Percentiles rank a stretch among this genome's conserved stretches.
phyloP scores from a whole-genome alignment of 2,113 vertebrate species.

The Fregata magnificens region DNA sequence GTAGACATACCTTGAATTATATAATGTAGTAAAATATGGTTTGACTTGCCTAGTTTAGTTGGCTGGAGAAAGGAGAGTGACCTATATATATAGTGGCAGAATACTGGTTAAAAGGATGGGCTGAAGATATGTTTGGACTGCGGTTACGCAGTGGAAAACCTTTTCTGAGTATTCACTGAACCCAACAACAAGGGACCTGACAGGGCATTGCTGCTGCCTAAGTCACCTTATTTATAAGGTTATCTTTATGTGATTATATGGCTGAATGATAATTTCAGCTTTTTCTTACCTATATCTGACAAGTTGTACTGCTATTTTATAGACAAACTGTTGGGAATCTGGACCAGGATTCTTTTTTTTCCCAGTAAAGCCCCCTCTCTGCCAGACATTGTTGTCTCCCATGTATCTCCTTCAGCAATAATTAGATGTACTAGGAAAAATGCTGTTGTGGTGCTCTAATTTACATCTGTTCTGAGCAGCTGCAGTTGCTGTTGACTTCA shows the following conservation, averaged over 20 bases:
- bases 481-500: slow-evolving; percentile 1
- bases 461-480: slow-evolving; percentile 15
- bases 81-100: background rate
- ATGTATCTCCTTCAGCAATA: background rate
- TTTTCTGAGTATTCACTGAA: background rate
- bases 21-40: background rate
- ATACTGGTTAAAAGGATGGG: background rate
- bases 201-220: background rate
- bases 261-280: background rate
- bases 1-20: background rate
- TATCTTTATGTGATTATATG: background rate
- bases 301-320: background rate
- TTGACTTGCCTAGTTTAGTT: background rate
- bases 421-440: background rate
- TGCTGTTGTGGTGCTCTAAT: background rate
- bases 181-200: background rate
- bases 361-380: background rate
- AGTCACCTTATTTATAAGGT: background rate
- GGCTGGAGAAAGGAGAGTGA: background rate
- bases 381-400: background rate
- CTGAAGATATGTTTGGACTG: background rate
- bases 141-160: background rate
- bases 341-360: background rate
- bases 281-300: background rate
- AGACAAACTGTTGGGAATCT: background rate